Evolutionary conservation across 2,797 vertebrate genomes (phyloP).

Genomic region (Hephaestus fuliginosus): DNA sequence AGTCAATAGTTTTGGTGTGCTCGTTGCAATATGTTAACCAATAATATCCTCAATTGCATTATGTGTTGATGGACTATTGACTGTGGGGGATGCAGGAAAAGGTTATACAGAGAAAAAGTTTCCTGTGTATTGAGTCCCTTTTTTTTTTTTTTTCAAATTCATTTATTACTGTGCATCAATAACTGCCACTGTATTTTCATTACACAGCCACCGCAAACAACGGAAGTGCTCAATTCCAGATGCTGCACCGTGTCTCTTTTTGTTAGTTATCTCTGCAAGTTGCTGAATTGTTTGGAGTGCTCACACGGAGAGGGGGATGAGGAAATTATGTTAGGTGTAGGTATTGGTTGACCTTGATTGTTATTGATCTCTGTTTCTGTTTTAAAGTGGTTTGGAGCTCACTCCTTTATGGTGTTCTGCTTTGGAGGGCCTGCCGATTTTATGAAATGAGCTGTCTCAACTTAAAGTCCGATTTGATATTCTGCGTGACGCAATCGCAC

Average conservation of each 20-base stretch:
- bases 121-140: constrained; percentile 89
- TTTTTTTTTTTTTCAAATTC: constrained; percentile 69
- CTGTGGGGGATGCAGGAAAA: constrained; percentile 91
- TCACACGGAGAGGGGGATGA: constrained; percentile 91
- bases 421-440: neutral
- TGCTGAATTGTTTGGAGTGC: constrained; percentile 89
- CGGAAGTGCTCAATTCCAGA: neutral
- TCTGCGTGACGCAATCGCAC: neutral
- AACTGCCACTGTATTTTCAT: constrained; percentile 7
- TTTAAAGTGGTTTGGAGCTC: neutral
- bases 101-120: constrained; percentile 89
- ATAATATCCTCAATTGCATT: constrained; percentile 82
- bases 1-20: neutral
- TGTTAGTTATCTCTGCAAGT: constrained; percentile 88
- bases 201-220: neutral
- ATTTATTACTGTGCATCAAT: constrained; percentile 13
- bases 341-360: neutral
- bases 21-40: neutral
- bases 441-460: neutral
- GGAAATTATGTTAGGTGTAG: neutral
- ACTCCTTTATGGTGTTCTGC: neutral
- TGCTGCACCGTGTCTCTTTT: constrained; percentile 43
- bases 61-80: constrained; percentile 93
- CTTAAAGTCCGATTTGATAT: neutral
- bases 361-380: neutral